These are phyloP conservation scores for Melangyna quadrimaculata DNA, from an alignment of 2,888 invertebrate species.

Conservation along the genomic window DNA sequence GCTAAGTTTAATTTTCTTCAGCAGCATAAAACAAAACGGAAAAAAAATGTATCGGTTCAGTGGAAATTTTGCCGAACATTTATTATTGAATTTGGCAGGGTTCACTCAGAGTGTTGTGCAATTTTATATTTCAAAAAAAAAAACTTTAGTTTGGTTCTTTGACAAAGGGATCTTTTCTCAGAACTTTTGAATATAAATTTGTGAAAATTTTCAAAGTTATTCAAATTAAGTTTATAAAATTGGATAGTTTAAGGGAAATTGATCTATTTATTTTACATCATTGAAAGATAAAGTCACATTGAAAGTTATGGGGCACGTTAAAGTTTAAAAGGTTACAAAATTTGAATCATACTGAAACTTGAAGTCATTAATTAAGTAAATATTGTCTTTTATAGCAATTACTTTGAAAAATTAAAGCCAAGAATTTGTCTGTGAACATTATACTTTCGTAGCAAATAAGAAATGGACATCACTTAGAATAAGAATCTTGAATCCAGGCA, in stretches of 20 bases:
- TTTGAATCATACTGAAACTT: background rate
- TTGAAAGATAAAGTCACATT: no score
- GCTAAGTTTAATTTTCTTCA: slow-evolving; percentile 55
- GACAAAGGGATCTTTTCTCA: slow-evolving; percentile 8
- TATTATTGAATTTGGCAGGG: slow-evolving; percentile 42
- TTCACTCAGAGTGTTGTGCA: slow-evolving; percentile 39
- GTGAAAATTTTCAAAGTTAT: background rate
- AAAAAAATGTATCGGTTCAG: slow-evolving; percentile 6
- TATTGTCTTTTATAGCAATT: no score
- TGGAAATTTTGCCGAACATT: slow-evolving; percentile 38
- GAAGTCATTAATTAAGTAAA: background rate
- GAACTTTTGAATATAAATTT: slow-evolving; percentile 11
- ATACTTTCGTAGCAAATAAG: no score
- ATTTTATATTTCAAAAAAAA: background rate
- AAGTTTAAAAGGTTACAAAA: background rate
- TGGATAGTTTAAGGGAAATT: background rate
- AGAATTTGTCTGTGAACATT: no score
- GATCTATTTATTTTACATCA: background rate
- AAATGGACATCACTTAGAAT: no score
- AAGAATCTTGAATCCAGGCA: no score
- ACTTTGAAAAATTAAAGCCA: no score
- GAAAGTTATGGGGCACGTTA: background rate
- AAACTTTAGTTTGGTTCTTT: background rate
- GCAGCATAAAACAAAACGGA: background rate
- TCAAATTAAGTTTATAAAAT: background rate